Evolutionary conservation across 2,113 vertebrate species (phyloP).

Genomic region (Pipra filicauda): DNA sequence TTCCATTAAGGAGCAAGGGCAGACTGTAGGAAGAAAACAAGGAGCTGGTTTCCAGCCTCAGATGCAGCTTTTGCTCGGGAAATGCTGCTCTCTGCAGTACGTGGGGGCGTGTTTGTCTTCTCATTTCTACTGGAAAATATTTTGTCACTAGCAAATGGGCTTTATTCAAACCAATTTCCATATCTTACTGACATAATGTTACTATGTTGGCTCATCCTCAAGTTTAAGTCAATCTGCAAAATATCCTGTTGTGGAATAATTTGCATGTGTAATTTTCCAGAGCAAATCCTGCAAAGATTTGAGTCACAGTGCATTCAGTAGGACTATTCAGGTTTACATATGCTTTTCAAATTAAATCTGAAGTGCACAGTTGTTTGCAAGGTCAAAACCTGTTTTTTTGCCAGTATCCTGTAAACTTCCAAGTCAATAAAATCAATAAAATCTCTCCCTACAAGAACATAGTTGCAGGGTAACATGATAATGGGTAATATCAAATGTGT

Average conservation of each 20-base stretch:
- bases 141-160: neutral
- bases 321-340: neutral
- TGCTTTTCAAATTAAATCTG: neutral
- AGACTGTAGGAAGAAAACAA: neutral
- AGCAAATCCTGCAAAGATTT: neutral
- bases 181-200: neutral
- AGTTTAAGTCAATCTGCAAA: constrained; percentile 13
- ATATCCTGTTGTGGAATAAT: constrained; percentile 16
- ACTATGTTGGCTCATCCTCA: neutral
- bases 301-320: neutral
- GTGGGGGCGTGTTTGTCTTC: neutral
- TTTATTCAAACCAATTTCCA: constrained; percentile 2
- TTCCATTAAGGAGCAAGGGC: constrained; percentile 20
- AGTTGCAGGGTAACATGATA: neutral
- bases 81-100: neutral
- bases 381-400: neutral
- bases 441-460: neutral
- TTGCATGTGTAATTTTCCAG: constrained; percentile 29
- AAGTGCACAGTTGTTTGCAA: neutral
- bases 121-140: neutral
- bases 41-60: neutral
- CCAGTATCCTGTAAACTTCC: neutral
- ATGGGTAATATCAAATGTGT: neutral
- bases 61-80: constrained; percentile 9
- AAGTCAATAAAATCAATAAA: neutral